A percentile compares a stretch with the other conserved stretches of the same genome.
Conservation (phyloP, 2,888 invertebrate species). For the Atethmia centrago region DNA sequence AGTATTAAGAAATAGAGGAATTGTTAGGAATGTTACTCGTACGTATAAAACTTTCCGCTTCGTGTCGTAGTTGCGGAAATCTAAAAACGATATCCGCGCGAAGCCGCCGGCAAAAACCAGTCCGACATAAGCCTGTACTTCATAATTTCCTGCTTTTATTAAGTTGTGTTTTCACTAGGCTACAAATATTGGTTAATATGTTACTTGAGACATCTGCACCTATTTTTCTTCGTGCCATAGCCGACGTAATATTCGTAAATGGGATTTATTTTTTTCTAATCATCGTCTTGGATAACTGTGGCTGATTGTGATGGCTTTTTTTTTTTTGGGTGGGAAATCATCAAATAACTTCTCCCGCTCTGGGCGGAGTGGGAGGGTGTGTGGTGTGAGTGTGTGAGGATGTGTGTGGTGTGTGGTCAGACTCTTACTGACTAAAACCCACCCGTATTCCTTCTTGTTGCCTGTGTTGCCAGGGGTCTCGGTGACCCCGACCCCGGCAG, state of each 20-base stretch:
- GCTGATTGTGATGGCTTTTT: no score
- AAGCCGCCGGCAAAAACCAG: conserved; percentile 38
- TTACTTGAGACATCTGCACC: background rate
- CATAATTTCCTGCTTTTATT: conserved; percentile 53
- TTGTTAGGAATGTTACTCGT: conserved; percentile 16
- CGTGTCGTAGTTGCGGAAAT: conserved; percentile 41
- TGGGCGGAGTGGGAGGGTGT: no score
- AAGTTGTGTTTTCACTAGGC: conserved; percentile 26
- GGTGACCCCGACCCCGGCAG: no score
- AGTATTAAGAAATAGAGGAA: conserved; percentile 11
- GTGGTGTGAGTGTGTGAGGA: no score
- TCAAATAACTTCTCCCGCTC: no score
- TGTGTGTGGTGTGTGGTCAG: no score
- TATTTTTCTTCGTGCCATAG: background rate
- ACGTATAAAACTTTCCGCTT: conserved; percentile 21
- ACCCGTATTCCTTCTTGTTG: no score
- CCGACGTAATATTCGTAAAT: background rate
- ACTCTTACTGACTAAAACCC: no score
- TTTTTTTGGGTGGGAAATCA: no score
- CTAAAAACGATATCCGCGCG: conserved; percentile 48
- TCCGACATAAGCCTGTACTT: conserved; percentile 43
- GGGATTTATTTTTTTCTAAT: background rate
- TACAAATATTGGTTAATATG: background rate
- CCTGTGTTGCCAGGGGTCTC: no score
- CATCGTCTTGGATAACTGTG: background rate